A percentile compares a stretch with the other conserved stretches of the same genome.
Conservation (phyloP, 1,140 invertebrate species). For the Pissodes strobi region DNA sequence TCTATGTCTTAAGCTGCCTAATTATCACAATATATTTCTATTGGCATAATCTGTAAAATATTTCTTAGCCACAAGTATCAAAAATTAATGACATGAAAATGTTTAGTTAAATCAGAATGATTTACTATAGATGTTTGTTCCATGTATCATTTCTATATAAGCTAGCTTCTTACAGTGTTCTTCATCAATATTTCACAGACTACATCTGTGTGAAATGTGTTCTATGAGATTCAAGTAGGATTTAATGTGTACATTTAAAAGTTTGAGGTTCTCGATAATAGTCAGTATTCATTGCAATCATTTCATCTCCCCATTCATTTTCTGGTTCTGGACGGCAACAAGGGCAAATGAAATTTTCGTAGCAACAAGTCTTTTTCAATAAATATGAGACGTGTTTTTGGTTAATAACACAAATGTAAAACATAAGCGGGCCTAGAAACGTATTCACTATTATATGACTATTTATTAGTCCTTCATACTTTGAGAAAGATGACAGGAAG, state of each 20-base stretch:
- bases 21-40: neutral
- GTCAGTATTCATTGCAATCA: conserved; percentile 73
- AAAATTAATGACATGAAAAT: too few species aligned
- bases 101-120: neutral
- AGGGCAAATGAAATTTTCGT: conserved; percentile 59
- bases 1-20: conserved; percentile 1
- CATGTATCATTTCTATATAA: too few species aligned
- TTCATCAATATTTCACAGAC: too few species aligned
- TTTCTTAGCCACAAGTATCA: too few species aligned
- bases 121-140: too few species aligned
- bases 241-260: conserved; percentile 1
- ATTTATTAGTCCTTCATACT: conserved; percentile 71
- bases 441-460: conserved; percentile 74
- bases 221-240: too few species aligned
- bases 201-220: too few species aligned
- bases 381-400: conserved; percentile 78
- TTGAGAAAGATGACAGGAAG: conserved; percentile 71
- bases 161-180: too few species aligned
- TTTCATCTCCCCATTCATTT: conserved; percentile 82
- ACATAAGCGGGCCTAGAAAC: conserved; percentile 70
- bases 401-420: conserved; percentile 75
- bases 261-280: neutral
- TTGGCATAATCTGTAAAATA: too few species aligned
- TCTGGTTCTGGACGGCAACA: conserved; percentile 62
- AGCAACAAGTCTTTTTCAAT: conserved; percentile 76